Base-by-base conservation (phyloP, 2,888 invertebrate species). In the Axea sp. region DNA sequence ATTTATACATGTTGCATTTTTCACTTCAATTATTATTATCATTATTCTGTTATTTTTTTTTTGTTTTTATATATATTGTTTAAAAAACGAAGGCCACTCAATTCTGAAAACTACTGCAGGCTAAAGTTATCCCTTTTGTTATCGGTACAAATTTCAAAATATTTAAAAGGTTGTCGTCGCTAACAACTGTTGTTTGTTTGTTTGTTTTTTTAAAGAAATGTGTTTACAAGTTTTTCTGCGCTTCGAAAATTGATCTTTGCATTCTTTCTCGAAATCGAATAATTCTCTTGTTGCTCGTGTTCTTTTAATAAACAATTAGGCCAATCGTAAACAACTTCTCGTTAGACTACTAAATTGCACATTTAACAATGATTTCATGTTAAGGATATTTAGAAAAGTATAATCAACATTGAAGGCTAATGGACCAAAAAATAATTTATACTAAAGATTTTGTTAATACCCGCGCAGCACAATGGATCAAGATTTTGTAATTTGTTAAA, bases 71-170 rank as follows among this genome's bases (percentile, higher is more conserved):
- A 19, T 43, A 35, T 7, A 28, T 11, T 41, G 31, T 53, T 75
- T 74, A 73, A 77, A 75, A 81, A 81, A 81, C 75, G 79, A 83
- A 81, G 81, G 83, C 81, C 83, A 82, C 80, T 78, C 72, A 78
- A 81, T 79, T 78, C 76, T 77, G 68, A 81, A 68, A 80, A 71
- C 72, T 80, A 80, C 76, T 73, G 76, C 76, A 76, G 77, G 73
- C 76, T 77, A 78, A 76, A 45, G 55, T 73, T 62, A 65, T 71
- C 11, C 28, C 31, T 49, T 64, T 73, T 72, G 37, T 49, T 33
- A 28, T 59, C 24, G 45, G 59, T 68, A 68, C 22, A 64, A 60
- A 62, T 69, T 60, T 69, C 14, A 31, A 51, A 68, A 59, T 33
- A 35, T 59, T 11, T 24, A 17, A 7, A 57, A 30, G 19, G 5